phyloP scores from a whole-genome alignment of 2,888 invertebrate species.

The Piscicola geometra region DNA sequence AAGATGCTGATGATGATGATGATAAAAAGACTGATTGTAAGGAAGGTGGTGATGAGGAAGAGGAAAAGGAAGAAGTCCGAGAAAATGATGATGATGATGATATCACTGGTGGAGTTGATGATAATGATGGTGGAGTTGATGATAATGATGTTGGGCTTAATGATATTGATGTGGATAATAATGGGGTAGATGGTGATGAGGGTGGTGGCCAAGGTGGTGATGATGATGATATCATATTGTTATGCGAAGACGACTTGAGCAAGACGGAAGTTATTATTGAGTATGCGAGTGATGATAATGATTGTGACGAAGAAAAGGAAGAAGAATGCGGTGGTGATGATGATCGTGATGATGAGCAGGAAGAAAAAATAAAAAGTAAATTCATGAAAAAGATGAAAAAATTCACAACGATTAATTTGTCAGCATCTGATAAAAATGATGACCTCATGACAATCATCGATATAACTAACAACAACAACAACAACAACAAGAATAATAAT shows the following conservation, averaged over 20 bases:
- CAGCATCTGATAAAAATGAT: slow-evolving; percentile 2
- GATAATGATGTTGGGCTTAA: too few relatives aligned
- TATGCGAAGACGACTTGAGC: too few relatives aligned
- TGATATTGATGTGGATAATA: neutral
- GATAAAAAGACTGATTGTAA: neutral
- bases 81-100: neutral
- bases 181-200: neutral
- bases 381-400: too few relatives aligned
- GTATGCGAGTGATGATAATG: neutral
- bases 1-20: slow-evolving; percentile 2
- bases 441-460: too few relatives aligned
- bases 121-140: neutral
- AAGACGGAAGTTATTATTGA: too few relatives aligned
- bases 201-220: neutral
- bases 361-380: neutral
- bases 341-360: neutral
- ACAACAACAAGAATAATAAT: slow-evolving; percentile 14
- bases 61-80: neutral
- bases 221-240: neutral
- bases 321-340: neutral
- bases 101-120: neutral
- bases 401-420: too few relatives aligned
- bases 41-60: neutral
- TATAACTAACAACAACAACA: neutral
- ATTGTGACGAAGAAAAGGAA: neutral